Percentiles rank a stretch among this genome's conserved stretches.
Conservation (phyloP, 2,888 invertebrate genomes). For the Cephus runcator region DNA sequence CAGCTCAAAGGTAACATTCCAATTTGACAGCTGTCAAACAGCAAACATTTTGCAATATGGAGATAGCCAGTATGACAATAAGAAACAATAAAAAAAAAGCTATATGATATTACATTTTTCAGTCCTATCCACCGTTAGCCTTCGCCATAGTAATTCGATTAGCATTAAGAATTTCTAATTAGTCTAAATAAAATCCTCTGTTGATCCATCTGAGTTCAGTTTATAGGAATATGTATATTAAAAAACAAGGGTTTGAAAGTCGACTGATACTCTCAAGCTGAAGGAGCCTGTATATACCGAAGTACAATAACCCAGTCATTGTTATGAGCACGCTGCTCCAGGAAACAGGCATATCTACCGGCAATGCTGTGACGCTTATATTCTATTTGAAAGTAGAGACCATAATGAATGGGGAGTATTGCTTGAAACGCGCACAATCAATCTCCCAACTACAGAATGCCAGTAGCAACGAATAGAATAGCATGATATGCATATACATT, state of each 20-base stretch:
- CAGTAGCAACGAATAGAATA: neutral
- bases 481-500: neutral
- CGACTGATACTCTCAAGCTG: neutral
- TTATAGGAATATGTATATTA: neutral
- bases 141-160: neutral
- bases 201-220: neutral
- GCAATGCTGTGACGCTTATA: neutral
- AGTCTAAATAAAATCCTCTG: neutral
- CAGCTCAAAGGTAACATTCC: neutral
- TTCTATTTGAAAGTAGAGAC: neutral
- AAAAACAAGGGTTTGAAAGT: neutral
- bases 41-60: neutral
- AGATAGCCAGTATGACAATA: neutral
- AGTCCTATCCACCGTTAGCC: neutral
- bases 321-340: neutral
- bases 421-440: neutral
- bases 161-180: neutral
- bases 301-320: neutral
- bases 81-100: neutral
- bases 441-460: neutral
- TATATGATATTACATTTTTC: neutral
- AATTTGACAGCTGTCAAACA: neutral
- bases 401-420: neutral
- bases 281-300: neutral
- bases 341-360: neutral